These are phyloP conservation scores for Lacerta agilis DNA, from an alignment of 2,797 vertebrate species.

Conservation along the genomic window DNA sequence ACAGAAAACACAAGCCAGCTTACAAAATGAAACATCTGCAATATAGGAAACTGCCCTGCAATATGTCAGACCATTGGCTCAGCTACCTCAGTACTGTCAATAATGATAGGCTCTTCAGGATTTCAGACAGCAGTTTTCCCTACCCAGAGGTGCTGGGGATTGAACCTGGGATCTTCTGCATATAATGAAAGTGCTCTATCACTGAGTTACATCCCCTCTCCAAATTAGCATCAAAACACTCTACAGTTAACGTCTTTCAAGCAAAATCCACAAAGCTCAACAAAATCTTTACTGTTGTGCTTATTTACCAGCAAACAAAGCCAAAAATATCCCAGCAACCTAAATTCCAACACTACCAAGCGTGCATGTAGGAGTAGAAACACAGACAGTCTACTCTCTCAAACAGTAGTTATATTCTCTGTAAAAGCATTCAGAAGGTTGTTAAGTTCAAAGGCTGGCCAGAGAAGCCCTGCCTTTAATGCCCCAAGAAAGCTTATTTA, in stretches of 20 bases:
- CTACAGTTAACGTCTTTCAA: not conserved
- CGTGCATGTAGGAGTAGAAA: conserved; percentile 40
- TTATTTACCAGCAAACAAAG: not conserved
- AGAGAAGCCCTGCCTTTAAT: not conserved
- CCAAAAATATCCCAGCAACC: conserved; percentile 19
- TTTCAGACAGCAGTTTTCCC: too few species aligned
- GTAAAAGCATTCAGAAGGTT: not conserved
- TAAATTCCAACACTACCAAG: conserved; percentile 11
- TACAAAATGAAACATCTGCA: not conserved
- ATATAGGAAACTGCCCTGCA: too few species aligned
- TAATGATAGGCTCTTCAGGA: too few species aligned
- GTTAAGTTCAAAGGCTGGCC: not conserved
- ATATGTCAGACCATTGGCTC: too few species aligned
- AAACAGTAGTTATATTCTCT: conserved; percentile 22
- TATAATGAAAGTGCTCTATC: too few species aligned
- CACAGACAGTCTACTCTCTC: conserved; percentile 43
- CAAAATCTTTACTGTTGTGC: not conserved
- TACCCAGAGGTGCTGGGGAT: too few species aligned
- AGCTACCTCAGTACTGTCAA: too few species aligned
- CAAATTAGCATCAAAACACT: not conserved
- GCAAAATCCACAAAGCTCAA: not conserved
- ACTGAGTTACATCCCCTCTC: too few species aligned
- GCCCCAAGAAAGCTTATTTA: not conserved
- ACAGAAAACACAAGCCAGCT: not conserved
- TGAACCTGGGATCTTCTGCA: too few species aligned